phyloP scores from a whole-genome alignment of 2,797 vertebrate species.

The Pygocentrus nattereri region DNA sequence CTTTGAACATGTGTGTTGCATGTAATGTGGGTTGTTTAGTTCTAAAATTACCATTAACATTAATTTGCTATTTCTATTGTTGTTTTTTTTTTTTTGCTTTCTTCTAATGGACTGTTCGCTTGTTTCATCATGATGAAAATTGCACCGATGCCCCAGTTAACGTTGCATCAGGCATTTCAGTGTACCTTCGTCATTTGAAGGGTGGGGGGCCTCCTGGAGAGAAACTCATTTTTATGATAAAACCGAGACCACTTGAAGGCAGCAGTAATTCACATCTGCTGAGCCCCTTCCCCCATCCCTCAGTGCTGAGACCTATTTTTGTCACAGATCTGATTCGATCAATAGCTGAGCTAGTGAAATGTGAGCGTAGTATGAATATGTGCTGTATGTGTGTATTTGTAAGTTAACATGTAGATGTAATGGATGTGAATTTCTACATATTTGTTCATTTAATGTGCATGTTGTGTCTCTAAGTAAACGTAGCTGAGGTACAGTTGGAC shows the following conservation, averaged over 20 bases:
- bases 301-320: conserved; percentile 44
- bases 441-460: conserved; percentile 22
- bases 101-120: neutral
- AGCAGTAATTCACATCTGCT: neutral
- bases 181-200: neutral
- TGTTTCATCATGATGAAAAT: neutral
- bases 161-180: neutral
- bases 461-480: conserved; percentile 27
- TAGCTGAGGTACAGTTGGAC: conserved; percentile 27
- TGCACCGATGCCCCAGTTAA: neutral
- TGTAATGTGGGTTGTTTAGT: neutral
- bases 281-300: neutral
- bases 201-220: neutral
- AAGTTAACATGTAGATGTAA: conserved; percentile 2
- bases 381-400: neutral
- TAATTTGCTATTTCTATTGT: too few species aligned
- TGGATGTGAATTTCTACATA: conserved; percentile 4
- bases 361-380: neutral
- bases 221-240: neutral
- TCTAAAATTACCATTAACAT: neutral
- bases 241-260: neutral
- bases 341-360: conserved; percentile 18
- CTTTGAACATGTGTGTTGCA: neutral
- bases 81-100: neutral
- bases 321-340: neutral